These are phyloP conservation scores for Proterorhinus semilunaris DNA, from an alignment of 2,113 vertebrate species.

Conservation along the genomic window DNA sequence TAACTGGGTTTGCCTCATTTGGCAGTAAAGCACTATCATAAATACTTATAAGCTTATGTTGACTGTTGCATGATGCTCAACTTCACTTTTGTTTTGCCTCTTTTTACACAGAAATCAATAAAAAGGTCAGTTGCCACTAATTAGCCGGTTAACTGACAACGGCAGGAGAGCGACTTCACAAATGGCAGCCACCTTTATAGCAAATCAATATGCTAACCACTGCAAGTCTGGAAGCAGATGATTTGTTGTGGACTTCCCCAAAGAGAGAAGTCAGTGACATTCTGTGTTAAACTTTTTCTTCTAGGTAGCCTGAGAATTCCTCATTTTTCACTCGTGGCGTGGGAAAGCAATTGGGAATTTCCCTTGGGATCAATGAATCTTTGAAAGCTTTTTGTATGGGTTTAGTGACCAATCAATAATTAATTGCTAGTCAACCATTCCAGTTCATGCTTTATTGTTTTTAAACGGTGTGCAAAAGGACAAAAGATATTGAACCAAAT, in stretches of 20 bases:
- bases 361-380: conserved; percentile 2
- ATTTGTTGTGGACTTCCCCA: too few relatives aligned
- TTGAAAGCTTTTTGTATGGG: neutral
- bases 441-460: neutral
- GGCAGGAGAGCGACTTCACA: neutral
- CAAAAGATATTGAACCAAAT: neutral
- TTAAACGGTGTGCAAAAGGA: neutral
- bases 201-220: neutral
- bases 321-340: neutral
- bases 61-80: neutral
- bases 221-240: neutral
- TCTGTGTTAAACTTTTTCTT: neutral
- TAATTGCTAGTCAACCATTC: neutral
- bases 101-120: neutral
- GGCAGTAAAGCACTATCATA: neutral
- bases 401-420: conserved; percentile 1
- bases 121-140: neutral
- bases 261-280: neutral
- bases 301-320: neutral
- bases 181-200: neutral
- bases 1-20: neutral
- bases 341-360: neutral
- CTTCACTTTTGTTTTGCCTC: neutral
- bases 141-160: neutral
- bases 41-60: neutral